These are phyloP conservation scores for Pachydiplax longipennis DNA, from an alignment of 2,888 invertebrate genomes.

Conservation along the genomic window DNA sequence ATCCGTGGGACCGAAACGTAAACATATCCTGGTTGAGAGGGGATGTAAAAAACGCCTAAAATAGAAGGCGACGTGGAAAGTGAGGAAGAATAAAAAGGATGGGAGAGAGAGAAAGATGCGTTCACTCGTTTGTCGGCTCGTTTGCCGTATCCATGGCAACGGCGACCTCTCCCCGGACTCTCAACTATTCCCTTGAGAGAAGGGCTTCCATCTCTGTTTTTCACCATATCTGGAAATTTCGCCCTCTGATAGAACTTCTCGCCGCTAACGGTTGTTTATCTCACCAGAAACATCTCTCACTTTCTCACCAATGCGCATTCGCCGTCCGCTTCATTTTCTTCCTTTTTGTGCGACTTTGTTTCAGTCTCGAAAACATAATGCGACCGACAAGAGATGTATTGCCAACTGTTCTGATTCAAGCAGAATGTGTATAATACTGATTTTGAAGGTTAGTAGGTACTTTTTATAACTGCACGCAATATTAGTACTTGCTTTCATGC, in stretches of 20 bases:
- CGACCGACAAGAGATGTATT: too few species aligned
- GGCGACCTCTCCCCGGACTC: conserved; percentile 50
- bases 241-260: neutral
- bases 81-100: neutral
- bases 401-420: too few species aligned
- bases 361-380: too few species aligned
- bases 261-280: neutral
- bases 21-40: conserved; percentile 17
- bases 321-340: neutral
- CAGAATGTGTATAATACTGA: too few species aligned
- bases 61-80: neutral
- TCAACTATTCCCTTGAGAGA: conserved; percentile 7
- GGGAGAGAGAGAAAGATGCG: neutral
- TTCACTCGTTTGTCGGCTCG: conserved; percentile 4
- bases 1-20: conserved; percentile 1
- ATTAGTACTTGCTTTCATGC: too few species aligned
- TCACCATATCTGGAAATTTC: neutral
- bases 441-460: too few species aligned
- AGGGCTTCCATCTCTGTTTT: conserved; percentile 50
- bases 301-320: neutral
- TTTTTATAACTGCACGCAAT: too few species aligned
- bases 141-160: conserved; percentile 51
- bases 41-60: neutral
- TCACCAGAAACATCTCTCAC: neutral
- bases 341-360: neutral